These are phyloP conservation scores for Catocala sponsa DNA, from an alignment of 2,888 invertebrate genomes.

Conservation along the genomic window DNA sequence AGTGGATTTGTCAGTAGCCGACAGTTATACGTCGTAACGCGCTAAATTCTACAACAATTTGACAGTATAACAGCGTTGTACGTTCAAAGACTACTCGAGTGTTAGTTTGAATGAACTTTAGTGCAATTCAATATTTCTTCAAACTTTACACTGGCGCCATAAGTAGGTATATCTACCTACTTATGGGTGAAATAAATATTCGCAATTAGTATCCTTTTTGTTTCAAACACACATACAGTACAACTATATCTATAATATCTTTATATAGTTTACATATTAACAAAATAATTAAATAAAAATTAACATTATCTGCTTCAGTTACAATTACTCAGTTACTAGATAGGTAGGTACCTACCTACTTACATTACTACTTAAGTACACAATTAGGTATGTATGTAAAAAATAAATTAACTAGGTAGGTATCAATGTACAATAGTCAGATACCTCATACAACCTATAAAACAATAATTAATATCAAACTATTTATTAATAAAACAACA, in stretches of 20 bases:
- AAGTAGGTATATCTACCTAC: not conserved
- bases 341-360: too few species aligned
- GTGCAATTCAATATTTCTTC: slow-evolving; percentile 58
- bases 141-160: slow-evolving; percentile 3
- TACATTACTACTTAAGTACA: too few species aligned
- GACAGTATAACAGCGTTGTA: slow-evolving; percentile 66
- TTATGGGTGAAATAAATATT: not conserved
- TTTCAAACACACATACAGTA: too few species aligned
- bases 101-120: slow-evolving; percentile 67
- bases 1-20: slow-evolving; percentile 68
- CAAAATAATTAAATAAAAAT: too few species aligned
- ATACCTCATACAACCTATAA: too few species aligned
- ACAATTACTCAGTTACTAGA: too few species aligned
- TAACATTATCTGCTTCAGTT: too few species aligned
- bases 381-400: too few species aligned
- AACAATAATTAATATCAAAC: not conserved
- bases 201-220: not conserved
- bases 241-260: too few species aligned
- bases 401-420: too few species aligned
- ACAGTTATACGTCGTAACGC: slow-evolving; percentile 74
- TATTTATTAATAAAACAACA: not conserved
- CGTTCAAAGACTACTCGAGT: slow-evolving; percentile 57
- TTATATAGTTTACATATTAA: too few species aligned
- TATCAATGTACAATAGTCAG: too few species aligned
- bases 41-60: slow-evolving; percentile 67